Conservation (phyloP, 1,140 invertebrate species). For the Camponotus floridanus region DNA sequence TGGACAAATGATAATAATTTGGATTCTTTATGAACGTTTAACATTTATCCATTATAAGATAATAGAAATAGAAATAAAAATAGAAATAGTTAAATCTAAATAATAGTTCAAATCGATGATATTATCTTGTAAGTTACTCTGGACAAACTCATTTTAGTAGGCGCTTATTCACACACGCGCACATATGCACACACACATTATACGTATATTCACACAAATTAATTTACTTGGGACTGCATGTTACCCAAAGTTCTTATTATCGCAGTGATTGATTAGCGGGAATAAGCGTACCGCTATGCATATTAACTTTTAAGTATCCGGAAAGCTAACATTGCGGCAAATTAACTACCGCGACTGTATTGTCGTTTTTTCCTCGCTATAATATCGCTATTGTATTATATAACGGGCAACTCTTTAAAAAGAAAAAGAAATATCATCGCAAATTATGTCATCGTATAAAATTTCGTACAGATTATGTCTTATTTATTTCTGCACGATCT, state of each 20-base stretch:
- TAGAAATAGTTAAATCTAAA: not conserved
- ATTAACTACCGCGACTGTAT: conserved; percentile 20
- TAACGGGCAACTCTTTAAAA: not conserved
- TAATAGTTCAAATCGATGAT: not conserved
- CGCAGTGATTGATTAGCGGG: conserved; percentile 49
- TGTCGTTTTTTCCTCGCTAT: not conserved
- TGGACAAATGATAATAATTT: not conserved
- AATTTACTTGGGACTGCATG: conserved; percentile 15
- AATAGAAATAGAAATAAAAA: not conserved
- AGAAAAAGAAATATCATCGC: not conserved
- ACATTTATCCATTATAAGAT: not conserved
- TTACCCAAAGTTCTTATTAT: conserved; percentile 48
- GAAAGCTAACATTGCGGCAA: conserved; percentile 24
- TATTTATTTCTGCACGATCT: not conserved
- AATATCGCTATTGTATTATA: not conserved
- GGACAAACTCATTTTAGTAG: not conserved
- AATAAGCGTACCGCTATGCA: conserved; percentile 35
- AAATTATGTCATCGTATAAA: not conserved
- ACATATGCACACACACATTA: not conserved
- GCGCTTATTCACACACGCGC: not conserved
- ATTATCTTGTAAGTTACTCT: not conserved
- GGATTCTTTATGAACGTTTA: not conserved
- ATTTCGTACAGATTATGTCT: not conserved
- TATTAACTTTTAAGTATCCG: conserved; percentile 51
- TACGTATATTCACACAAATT: not conserved